Conservation (phyloP, 2,888 invertebrate genomes). For the Lithophane leautieri region DNA sequence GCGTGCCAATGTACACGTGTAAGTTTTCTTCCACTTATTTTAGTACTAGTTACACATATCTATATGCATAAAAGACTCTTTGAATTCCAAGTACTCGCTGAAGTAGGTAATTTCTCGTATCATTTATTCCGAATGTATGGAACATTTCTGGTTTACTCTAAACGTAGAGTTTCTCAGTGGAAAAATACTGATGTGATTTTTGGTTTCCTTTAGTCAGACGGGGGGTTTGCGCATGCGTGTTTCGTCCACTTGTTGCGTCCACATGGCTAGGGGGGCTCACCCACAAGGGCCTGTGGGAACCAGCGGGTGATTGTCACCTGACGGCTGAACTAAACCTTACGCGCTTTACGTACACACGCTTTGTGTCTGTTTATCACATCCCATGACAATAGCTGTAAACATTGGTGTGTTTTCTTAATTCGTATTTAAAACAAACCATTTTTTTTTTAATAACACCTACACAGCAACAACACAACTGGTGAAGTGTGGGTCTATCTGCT, state of each 20-base stretch:
- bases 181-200: constrained; percentile 79
- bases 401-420: constrained; percentile 5
- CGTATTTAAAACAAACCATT: constrained; percentile 1
- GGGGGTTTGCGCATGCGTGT: constrained; percentile 78
- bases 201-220: constrained; percentile 68
- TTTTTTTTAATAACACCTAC: not conserved
- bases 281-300: constrained; percentile 54
- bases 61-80: constrained; percentile 2
- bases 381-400: constrained; percentile 40
- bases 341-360: constrained; percentile 54
- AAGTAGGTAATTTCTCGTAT: constrained; percentile 12
- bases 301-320: constrained; percentile 73
- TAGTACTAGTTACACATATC: constrained; percentile 6
- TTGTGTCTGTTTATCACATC: constrained; percentile 35
- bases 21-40: constrained; percentile 40
- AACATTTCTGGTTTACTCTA: constrained; percentile 21
- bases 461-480: not conserved
- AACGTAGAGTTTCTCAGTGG: constrained; percentile 72
- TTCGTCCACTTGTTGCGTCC: constrained; percentile 85
- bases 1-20: constrained; percentile 46
- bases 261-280: constrained; percentile 74
- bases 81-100: constrained; percentile 10
- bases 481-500: not conserved
- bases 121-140: constrained; percentile 5
- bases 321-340: constrained; percentile 60